Evolutionary conservation across 2,888 invertebrate species (phyloP).

Genomic region (Sesia bembeciformis): DNA sequence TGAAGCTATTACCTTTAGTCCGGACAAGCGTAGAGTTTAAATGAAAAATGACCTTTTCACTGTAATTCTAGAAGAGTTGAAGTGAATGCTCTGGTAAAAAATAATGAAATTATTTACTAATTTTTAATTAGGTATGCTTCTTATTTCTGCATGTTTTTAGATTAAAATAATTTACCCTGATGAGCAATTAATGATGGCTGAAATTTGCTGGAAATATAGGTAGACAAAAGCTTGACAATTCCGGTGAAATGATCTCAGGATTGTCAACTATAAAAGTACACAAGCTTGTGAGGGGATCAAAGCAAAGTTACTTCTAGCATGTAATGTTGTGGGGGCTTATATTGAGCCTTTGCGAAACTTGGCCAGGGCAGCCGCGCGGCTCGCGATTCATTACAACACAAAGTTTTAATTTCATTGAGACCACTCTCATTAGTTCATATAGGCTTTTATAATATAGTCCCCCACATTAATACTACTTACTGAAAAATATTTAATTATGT

Average conservation of each 20-base stretch:
- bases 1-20: neutral
- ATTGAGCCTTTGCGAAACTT: neutral
- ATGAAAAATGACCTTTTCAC: too few species aligned
- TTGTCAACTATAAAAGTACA: neutral
- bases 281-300: neutral
- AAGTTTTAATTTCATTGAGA: neutral
- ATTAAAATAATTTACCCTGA: too few species aligned
- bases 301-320: neutral
- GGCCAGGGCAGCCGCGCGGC: neutral
- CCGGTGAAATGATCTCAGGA: neutral
- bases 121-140: too few species aligned
- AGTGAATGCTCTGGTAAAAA: neutral
- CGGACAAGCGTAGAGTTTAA: neutral
- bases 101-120: neutral
- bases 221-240: neutral
- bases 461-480: too few species aligned
- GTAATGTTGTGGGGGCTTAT: neutral
- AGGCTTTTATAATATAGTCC: too few species aligned
- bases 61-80: neutral
- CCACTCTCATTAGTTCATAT: neutral
- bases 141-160: too few species aligned
- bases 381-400: neutral
- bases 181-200: too few species aligned
- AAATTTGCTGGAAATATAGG: too few species aligned
- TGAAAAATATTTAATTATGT: too few species aligned